These are phyloP conservation scores for Deilephila porcellus DNA, from an alignment of 2,888 invertebrate species.

Conservation along the genomic window DNA sequence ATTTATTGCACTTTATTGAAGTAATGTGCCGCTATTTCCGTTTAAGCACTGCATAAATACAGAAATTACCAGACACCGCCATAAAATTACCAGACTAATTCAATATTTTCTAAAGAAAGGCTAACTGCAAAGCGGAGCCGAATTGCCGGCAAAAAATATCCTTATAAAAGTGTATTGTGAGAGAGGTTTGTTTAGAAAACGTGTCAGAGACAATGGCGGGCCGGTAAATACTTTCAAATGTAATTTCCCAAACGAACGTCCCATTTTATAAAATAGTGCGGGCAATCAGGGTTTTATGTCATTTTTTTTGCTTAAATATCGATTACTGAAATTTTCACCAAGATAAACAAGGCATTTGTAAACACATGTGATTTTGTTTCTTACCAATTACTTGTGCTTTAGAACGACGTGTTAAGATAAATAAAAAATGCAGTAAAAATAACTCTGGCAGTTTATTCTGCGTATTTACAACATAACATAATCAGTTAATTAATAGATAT, in stretches of 20 bases:
- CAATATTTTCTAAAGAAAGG: slow-evolving; percentile 14
- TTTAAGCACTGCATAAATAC: neutral
- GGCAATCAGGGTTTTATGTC: neutral
- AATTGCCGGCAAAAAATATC: slow-evolving; percentile 45
- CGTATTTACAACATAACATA: too few relatives aligned
- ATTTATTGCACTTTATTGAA: slow-evolving; percentile 11
- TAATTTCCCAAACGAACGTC: slow-evolving; percentile 47
- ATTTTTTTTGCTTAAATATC: neutral
- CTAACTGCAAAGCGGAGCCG: slow-evolving; percentile 32
- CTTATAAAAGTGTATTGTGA: slow-evolving; percentile 53
- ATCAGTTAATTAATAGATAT: neutral
- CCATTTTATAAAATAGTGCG: slow-evolving; percentile 42
- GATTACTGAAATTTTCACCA: neutral
- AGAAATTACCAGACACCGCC: slow-evolving; percentile 2
- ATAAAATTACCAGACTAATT: slow-evolving; percentile 21
- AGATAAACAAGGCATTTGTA: too few relatives aligned
- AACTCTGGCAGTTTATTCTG: too few relatives aligned
- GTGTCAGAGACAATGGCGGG: slow-evolving; percentile 61
- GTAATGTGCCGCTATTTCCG: slow-evolving; percentile 9
- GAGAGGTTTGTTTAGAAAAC: slow-evolving; percentile 61
- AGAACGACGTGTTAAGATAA: too few relatives aligned
- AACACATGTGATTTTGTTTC: too few relatives aligned
- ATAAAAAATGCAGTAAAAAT: too few relatives aligned
- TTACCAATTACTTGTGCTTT: too few relatives aligned
- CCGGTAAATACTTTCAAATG: slow-evolving; percentile 50